Conservation (phyloP, 2,888 invertebrate species). For the Eutolmus rufibarbis region DNA sequence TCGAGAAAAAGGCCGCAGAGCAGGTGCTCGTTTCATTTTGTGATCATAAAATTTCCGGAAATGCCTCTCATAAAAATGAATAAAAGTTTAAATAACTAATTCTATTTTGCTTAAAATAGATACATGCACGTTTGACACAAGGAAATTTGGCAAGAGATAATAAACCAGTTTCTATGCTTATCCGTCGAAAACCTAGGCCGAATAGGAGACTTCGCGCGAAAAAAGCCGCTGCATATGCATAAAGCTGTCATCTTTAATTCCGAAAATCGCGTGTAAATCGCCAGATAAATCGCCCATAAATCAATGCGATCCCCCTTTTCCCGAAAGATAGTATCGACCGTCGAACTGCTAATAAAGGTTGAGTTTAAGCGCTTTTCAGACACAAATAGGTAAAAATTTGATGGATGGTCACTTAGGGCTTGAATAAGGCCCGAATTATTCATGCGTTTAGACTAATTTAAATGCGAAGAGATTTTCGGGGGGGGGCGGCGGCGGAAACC, state of each 20-base stretch:
- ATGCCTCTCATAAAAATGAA: neutral
- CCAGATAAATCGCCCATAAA: neutral
- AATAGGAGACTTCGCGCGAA: too few relatives aligned
- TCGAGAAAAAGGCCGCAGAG: neutral
- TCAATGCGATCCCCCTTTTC: neutral
- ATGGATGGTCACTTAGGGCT: neutral
- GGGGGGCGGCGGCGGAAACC: neutral
- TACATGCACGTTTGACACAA: neutral
- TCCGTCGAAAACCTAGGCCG: neutral
- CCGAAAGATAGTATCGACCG: neutral
- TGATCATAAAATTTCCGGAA: neutral
- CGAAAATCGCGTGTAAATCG: neutral
- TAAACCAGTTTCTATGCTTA: neutral
- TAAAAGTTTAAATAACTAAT: neutral
- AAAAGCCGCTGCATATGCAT: neutral
- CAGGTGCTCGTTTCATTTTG: neutral
- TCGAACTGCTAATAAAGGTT: neutral
- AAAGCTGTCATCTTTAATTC: neutral
- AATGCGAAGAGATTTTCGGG: neutral
- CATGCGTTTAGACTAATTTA: neutral
- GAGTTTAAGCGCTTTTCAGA: neutral
- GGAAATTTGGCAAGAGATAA: neutral
- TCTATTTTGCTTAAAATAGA: neutral
- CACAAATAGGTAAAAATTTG: conserved; percentile 27
- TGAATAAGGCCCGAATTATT: conserved; percentile 6